A percentile compares a stretch with the other conserved stretches of the same genome.
phyloP scores from a whole-genome alignment of 2,888 invertebrate species.

The Rapana venosa region DNA sequence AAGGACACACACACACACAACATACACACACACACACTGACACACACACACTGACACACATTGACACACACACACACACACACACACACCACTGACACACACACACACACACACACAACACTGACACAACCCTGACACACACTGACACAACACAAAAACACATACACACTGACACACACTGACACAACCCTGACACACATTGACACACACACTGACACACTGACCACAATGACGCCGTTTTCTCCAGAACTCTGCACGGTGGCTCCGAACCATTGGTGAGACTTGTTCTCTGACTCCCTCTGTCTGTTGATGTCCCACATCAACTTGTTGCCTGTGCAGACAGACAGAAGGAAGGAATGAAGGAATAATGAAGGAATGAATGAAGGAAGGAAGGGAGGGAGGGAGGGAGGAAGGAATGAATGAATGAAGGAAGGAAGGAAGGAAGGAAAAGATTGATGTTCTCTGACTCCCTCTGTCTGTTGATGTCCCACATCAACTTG shows the following conservation, averaged over 20 bases:
- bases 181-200: not conserved
- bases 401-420: too few species aligned
- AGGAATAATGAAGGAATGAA: not conserved
- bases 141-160: not conserved
- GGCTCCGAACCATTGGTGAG: conserved; percentile 97
- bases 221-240: conserved; percentile 92
- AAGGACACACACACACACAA: not conserved
- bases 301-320: conserved; percentile 65
- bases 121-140: conserved; percentile 84
- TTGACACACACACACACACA: too few species aligned
- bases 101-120: conserved; percentile 86
- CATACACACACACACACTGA: not conserved
- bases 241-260: conserved; percentile 90
- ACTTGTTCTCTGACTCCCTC: conserved; percentile 90
- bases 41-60: not conserved
- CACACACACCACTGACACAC: not conserved
- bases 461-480: conserved; percentile 84
- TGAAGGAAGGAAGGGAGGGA: too few species aligned
- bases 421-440: too few species aligned
- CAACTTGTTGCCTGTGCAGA: conserved; percentile 52
- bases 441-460: too few species aligned
- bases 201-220: conserved; percentile 77
- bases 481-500: conserved; percentile 58
- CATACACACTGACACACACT: not conserved
- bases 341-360: not conserved